Evolutionary conservation across 2,888 invertebrate species (phyloP).

Genomic region (Diploptera punctata): DNA sequence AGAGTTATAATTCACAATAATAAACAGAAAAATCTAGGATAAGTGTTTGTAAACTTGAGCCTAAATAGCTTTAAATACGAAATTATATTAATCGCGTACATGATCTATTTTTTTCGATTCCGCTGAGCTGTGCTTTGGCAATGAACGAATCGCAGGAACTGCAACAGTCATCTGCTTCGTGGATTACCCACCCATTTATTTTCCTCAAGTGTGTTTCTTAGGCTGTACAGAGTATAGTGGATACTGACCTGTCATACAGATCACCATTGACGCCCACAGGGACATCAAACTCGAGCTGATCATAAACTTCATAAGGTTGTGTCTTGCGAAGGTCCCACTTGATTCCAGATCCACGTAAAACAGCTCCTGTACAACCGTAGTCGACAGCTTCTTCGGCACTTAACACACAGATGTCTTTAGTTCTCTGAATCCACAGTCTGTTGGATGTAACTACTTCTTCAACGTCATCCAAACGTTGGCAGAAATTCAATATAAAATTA

Average conservation of each 20-base stretch:
- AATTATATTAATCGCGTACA: too few species aligned
- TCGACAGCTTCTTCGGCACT: constrained; percentile 78
- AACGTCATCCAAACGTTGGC: constrained; percentile 81
- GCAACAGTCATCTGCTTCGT: too few species aligned
- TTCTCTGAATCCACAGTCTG: constrained; percentile 74
- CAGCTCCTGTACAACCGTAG: constrained; percentile 71
- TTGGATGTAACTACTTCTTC: constrained; percentile 81
- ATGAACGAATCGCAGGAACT: too few species aligned
- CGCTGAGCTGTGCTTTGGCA: too few species aligned
- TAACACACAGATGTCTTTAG: constrained; percentile 75
- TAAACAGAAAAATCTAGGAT: too few species aligned
- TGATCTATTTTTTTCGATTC: too few species aligned
- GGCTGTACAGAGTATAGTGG: too few species aligned
- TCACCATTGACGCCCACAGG: constrained; percentile 84
- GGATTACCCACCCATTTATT: too few species aligned
- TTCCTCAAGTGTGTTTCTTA: too few species aligned
- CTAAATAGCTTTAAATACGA: too few species aligned
- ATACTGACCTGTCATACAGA: constrained; percentile 53
- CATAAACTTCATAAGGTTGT: constrained; percentile 86
- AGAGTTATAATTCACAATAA: too few species aligned
- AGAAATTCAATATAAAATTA: constrained; percentile 69
- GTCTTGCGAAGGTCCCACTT: constrained; percentile 88
- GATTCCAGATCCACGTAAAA: constrained; percentile 81
- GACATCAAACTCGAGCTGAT: constrained; percentile 82
- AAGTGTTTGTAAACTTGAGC: too few species aligned